phyloP scores from a whole-genome alignment of 2,888 invertebrate genomes.

The Ariolimax columbianus region DNA sequence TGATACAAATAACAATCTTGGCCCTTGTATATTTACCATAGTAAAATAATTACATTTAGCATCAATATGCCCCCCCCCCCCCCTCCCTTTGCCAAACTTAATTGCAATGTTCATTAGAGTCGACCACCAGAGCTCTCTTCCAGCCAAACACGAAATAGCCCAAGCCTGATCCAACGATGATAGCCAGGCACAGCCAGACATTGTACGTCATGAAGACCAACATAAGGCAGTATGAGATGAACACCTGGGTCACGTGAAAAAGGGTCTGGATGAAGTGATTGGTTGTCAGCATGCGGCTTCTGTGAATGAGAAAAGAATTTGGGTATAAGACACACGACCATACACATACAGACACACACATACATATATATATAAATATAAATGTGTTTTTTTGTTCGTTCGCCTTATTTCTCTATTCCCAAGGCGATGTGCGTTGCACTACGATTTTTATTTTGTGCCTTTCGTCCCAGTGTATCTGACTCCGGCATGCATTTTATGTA shows the following conservation, averaged over 20 bases:
- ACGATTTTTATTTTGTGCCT: too few relatives aligned
- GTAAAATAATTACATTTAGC: too few relatives aligned
- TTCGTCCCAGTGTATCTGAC: too few relatives aligned
- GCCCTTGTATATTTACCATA: too few relatives aligned
- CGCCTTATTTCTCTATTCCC: too few relatives aligned
- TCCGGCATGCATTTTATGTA: too few relatives aligned
- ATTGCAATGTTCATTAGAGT: constrained; percentile 93
- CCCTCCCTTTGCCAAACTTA: too few relatives aligned
- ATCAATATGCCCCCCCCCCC: too few relatives aligned
- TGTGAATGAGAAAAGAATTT: constrained; percentile 65
- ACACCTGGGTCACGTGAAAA: constrained; percentile 92
- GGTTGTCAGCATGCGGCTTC: constrained; percentile 86
- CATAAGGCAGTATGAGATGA: constrained; percentile 95
- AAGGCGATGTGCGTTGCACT: too few relatives aligned
- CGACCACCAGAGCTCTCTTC: constrained; percentile 92
- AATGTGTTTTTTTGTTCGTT: too few relatives aligned
- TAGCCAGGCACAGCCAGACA: constrained; percentile 93
- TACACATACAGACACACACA: neutral
- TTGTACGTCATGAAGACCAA: constrained; percentile 98
- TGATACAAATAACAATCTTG: too few relatives aligned
- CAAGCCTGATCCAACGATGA: constrained; percentile 91
- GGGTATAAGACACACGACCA: too few relatives aligned
- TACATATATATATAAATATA: neutral
- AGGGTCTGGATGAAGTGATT: constrained; percentile 92
- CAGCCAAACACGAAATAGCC: constrained; percentile 97